phyloP scores from a whole-genome alignment of 2,888 invertebrate genomes.

The Nomada ruficornis region DNA sequence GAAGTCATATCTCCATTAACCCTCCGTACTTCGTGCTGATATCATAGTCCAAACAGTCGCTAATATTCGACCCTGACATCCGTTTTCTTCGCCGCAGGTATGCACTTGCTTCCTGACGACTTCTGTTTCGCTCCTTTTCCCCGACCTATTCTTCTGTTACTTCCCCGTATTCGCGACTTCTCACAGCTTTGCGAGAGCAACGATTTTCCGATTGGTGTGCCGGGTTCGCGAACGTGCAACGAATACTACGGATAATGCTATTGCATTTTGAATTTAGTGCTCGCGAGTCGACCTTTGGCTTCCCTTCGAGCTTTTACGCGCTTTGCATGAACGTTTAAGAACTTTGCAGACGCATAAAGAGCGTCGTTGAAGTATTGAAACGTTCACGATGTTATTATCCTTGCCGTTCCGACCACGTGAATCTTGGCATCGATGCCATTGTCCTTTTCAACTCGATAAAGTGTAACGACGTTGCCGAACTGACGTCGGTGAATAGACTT shows the following conservation, averaged over 20 bases:
- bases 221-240: conserved; percentile 64
- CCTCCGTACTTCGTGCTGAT: too few species aligned
- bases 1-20: too few species aligned
- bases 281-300: conserved; percentile 64
- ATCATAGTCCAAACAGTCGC: background rate
- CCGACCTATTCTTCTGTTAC: conserved; percentile 36
- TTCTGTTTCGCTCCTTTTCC: conserved; percentile 3
- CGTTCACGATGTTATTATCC: conserved; percentile 28
- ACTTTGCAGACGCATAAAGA: conserved; percentile 58
- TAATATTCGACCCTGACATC: conserved; percentile 7
- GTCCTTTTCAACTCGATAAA: conserved; percentile 26
- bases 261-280: conserved; percentile 73
- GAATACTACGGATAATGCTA: conserved; percentile 68
- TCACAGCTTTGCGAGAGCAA: conserved; percentile 33
- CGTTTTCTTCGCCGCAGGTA: conserved; percentile 14
- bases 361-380: conserved; percentile 51
- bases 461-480: background rate
- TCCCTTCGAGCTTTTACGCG: conserved; percentile 53
- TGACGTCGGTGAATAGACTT: background rate
- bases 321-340: conserved; percentile 58
- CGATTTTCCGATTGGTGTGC: conserved; percentile 55
- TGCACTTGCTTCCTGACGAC: conserved; percentile 19
- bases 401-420: conserved; percentile 15
- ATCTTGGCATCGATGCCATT: conserved; percentile 16
- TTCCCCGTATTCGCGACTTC: conserved; percentile 40